Evolutionary conservation across 2,113 vertebrate species (phyloP).

Genomic region (Ochotona curzoniae): DNA sequence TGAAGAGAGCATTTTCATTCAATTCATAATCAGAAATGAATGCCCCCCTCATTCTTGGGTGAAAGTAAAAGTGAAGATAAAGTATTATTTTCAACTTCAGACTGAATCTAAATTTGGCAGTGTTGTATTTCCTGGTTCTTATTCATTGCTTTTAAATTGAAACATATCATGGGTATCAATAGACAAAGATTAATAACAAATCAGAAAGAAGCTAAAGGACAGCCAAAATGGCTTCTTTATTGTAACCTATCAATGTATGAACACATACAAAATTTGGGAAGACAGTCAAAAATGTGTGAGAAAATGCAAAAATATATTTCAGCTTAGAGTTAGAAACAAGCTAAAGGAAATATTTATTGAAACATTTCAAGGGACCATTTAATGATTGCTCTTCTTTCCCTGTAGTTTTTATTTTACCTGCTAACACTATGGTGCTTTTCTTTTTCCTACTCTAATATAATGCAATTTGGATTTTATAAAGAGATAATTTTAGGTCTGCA

Average conservation of each 20-base stretch:
- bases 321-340: constrained; percentile 27
- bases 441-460: neutral
- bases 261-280: constrained; percentile 60
- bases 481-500: neutral
- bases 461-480: neutral
- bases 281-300: constrained; percentile 45
- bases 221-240: constrained; percentile 48
- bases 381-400: neutral
- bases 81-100: constrained; percentile 38
- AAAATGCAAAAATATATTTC: constrained; percentile 44
- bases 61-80: constrained; percentile 56
- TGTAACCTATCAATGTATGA: constrained; percentile 53
- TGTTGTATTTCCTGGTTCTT: neutral
- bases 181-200: constrained; percentile 55
- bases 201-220: constrained; percentile 36
- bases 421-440: neutral
- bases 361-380: constrained; percentile 27
- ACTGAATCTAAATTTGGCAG: constrained; percentile 31
- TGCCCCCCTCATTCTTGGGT: neutral
- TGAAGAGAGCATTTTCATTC: neutral
- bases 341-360: constrained; percentile 35
- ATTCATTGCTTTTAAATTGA: constrained; percentile 36
- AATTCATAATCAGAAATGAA: neutral
- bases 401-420: neutral
- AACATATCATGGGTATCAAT: constrained; percentile 24